Evolutionary conservation across 2,113 vertebrate species (phyloP).

Genomic region (Cisticola juncidis): DNA sequence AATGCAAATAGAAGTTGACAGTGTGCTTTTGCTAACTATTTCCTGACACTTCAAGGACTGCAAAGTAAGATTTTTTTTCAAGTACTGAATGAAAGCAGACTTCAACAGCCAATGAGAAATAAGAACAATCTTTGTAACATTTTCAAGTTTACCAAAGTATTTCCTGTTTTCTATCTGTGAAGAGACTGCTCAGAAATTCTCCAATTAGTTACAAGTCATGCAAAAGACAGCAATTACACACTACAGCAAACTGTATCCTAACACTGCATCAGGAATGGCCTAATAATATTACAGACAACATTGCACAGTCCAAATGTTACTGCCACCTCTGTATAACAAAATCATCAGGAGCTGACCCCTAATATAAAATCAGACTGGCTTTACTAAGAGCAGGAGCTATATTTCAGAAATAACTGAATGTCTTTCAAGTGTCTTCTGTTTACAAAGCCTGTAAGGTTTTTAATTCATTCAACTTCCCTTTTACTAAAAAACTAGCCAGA

Average conservation of each 20-base stretch:
- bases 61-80: not conserved
- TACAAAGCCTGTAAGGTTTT: not conserved
- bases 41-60: not conserved
- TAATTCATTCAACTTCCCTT: not conserved
- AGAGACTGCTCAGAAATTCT: not conserved
- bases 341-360: not conserved
- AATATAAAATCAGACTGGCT: not conserved
- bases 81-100: not conserved
- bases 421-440: not conserved
- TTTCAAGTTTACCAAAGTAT: not conserved
- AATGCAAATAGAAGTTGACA: not conserved
- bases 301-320: not conserved
- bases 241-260: not conserved
- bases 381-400: not conserved
- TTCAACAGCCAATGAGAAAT: not conserved
- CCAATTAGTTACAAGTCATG: not conserved
- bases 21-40: not conserved
- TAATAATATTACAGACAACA: not conserved
- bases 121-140: not conserved
- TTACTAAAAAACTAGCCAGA: not conserved
- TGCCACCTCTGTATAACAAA: not conserved
- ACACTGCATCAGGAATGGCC: not conserved
- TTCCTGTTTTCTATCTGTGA: not conserved
- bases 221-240: not conserved
- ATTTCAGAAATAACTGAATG: not conserved